phyloP scores from a whole-genome alignment of 2,797 vertebrate species.

The Chaunax sp. region DNA sequence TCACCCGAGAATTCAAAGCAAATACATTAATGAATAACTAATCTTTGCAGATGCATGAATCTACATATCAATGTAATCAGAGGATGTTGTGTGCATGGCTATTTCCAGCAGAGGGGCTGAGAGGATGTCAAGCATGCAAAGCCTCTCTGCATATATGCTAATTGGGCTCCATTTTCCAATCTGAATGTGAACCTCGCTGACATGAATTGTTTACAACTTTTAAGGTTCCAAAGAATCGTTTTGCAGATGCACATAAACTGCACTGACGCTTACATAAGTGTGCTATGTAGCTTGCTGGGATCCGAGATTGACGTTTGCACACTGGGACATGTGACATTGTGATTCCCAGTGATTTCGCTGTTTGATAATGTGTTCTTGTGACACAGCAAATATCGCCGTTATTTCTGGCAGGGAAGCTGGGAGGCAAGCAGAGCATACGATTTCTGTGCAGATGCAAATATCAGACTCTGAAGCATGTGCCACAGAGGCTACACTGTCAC shows the following conservation, averaged over 20 bases:
- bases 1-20: conserved; percentile 77
- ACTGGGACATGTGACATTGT: conserved; percentile 35
- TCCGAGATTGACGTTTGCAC: conserved; percentile 38
- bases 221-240: conserved; percentile 19
- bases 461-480: conserved; percentile 24
- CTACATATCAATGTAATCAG: conserved; percentile 85
- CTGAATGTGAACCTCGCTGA: conserved; percentile 69
- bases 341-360: conserved; percentile 39
- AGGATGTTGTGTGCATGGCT: conserved; percentile 80
- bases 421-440: conserved; percentile 12
- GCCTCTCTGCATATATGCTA: conserved; percentile 80
- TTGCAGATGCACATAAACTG: conserved; percentile 41
- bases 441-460: conserved; percentile 30
- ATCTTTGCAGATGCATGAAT: conserved; percentile 83
- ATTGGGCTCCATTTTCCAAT: conserved; percentile 72
- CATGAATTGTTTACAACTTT: conserved; percentile 65
- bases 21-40: conserved; percentile 84
- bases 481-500: conserved; percentile 43
- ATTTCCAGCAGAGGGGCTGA: conserved; percentile 81
- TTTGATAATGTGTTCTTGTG: conserved; percentile 52
- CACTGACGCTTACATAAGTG: conserved; percentile 27
- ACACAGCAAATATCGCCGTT: conserved; percentile 65
- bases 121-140: conserved; percentile 83
- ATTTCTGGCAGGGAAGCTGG: conserved; percentile 29
- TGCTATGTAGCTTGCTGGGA: conserved; percentile 29